A percentile compares a stretch with the other conserved stretches of the same genome.
These are phyloP conservation scores for Ceratina australensis DNA, from an alignment of 1,140 invertebrate genomes.

Conservation along the genomic window DNA sequence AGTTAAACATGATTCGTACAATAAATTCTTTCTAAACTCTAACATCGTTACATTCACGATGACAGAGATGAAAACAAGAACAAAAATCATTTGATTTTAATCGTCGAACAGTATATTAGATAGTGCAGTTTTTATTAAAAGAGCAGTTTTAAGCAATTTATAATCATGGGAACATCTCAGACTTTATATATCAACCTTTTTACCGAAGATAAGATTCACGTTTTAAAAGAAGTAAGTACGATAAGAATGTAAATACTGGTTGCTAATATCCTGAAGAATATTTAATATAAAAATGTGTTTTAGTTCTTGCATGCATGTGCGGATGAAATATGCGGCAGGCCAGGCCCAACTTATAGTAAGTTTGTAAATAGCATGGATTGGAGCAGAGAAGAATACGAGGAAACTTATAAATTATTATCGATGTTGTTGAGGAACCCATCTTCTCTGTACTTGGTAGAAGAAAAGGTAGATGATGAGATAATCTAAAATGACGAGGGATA, in stretches of 20 bases:
- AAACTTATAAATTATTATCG: constrained; percentile 61
- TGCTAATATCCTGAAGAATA: background rate
- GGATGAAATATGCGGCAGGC: constrained; percentile 71
- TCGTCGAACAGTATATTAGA: too few relatives aligned
- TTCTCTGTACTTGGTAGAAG: constrained; percentile 65
- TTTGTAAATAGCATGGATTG: constrained; percentile 69
- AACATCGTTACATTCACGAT: too few relatives aligned
- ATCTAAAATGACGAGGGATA: too few relatives aligned
- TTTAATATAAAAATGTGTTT: background rate
- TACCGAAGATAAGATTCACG: constrained; percentile 58
- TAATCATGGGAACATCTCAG: constrained; percentile 51
- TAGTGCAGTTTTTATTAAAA: too few relatives aligned
- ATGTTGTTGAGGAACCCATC: constrained; percentile 64
- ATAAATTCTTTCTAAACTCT: too few relatives aligned
- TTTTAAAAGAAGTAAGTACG: constrained; percentile 65
- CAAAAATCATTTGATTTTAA: too few relatives aligned
- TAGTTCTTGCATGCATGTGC: constrained; percentile 73
- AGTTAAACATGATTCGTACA: too few relatives aligned
- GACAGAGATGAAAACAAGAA: too few relatives aligned
- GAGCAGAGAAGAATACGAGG: constrained; percentile 67
- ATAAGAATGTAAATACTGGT: background rate
- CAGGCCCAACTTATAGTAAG: constrained; percentile 64
- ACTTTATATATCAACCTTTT: constrained; percentile 62
- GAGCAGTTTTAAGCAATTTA: too few relatives aligned
- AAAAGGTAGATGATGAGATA: constrained; percentile 66